phyloP scores from a whole-genome alignment of 2,888 invertebrate species.

The Prosapia bicincta region DNA sequence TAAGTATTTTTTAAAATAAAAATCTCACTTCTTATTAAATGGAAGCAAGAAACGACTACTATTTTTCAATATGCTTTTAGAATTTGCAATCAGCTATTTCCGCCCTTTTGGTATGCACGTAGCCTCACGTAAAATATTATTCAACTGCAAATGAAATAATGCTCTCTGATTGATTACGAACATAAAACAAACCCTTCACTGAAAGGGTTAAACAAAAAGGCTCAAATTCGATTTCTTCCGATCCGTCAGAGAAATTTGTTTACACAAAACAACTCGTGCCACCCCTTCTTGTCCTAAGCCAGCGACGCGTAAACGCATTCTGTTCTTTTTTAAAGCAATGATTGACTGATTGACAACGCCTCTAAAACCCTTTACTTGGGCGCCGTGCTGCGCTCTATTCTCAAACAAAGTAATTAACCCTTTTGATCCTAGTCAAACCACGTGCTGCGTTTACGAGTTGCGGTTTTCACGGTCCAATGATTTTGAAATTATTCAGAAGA shows the following conservation, averaged over 20 bases:
- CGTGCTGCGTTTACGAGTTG: background rate
- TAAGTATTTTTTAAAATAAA: too few relatives aligned
- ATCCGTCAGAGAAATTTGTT: background rate
- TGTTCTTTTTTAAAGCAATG: background rate
- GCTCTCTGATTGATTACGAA: background rate
- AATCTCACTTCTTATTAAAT: too few relatives aligned
- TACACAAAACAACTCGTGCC: background rate
- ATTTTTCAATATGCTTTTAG: too few relatives aligned
- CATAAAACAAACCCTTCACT: background rate
- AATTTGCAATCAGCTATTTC: too few relatives aligned
- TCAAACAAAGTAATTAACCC: conserved; percentile 2
- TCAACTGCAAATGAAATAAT: too few relatives aligned
- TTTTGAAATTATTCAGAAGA: background rate
- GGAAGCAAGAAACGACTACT: too few relatives aligned
- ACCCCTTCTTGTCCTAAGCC: background rate
- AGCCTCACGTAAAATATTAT: too few relatives aligned
- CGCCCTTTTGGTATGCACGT: too few relatives aligned
- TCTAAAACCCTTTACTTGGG: background rate
- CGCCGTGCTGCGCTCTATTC: background rate
- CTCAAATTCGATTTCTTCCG: background rate
- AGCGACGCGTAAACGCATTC: background rate
- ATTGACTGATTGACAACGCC: background rate
- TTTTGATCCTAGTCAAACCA: background rate
- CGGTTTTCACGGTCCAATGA: background rate
- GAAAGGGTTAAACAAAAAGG: background rate